These are phyloP conservation scores for Tapera naevia DNA, from an alignment of 2,797 vertebrate species.

Conservation along the genomic window DNA sequence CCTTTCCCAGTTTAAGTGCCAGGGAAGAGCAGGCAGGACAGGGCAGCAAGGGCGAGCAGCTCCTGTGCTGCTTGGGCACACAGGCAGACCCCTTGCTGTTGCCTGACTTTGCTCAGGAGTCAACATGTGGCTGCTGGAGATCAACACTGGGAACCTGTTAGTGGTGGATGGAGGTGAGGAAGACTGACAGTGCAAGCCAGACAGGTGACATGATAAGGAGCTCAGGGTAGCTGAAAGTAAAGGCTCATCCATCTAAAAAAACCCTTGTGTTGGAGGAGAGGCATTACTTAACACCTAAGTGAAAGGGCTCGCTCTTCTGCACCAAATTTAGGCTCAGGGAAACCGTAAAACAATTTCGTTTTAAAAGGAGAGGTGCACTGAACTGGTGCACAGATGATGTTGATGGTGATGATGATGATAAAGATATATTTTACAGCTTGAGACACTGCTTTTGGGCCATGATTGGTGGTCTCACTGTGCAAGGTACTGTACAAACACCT, in stretches of 20 bases:
- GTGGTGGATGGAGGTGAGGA: neutral
- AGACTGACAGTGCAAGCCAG: neutral
- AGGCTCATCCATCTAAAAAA: constrained; percentile 11
- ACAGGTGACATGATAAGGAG: neutral
- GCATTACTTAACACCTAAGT: neutral
- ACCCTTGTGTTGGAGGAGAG: neutral
- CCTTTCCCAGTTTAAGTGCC: neutral
- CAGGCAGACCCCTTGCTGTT: rapidly evolving
- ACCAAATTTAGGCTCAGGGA: neutral
- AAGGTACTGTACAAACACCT: neutral
- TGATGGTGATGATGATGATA: too few species aligned
- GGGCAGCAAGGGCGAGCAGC: neutral
- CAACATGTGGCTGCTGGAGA: neutral
- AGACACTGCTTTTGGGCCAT: neutral
- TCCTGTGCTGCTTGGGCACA: rapidly evolving
- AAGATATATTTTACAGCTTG: neutral
- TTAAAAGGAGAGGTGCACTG: neutral
- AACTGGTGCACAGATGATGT: neutral
- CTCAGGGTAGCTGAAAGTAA: neutral
- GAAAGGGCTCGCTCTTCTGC: neutral
- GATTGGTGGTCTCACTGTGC: neutral
- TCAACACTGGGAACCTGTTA: neutral
- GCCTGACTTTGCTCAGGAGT: neutral
- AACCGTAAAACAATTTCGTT: neutral
- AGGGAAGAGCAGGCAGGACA: neutral